Evolutionary conservation across 2,113 vertebrate species (phyloP).

Genomic region (Rhea americana): DNA sequence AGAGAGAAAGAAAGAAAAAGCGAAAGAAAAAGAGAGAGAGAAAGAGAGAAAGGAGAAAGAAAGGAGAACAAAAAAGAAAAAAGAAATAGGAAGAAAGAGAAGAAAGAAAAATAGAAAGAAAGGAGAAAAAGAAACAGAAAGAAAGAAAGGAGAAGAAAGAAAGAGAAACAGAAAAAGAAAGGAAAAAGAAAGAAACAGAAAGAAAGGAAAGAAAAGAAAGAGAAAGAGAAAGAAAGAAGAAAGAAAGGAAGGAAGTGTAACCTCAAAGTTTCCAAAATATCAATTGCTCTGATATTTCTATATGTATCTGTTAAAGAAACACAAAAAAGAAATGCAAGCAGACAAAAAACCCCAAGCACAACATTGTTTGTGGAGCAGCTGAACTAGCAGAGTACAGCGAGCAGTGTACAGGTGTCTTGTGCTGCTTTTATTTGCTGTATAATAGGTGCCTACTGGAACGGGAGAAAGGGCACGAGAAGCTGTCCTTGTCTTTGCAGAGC

Average conservation of each 20-base stretch:
- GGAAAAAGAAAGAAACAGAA: too few species aligned
- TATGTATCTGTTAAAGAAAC: background rate
- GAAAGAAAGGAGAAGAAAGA: too few species aligned
- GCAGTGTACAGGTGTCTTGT: constrained; percentile 36
- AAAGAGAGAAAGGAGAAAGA: background rate
- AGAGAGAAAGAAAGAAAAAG: fast-evolving
- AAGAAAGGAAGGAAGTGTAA: background rate
- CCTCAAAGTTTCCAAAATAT: background rate
- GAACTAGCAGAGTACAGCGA: background rate
- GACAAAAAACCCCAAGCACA: background rate
- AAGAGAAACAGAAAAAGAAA: background rate
- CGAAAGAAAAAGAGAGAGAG: background rate
- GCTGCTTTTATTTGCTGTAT: constrained; percentile 61
- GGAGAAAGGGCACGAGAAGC: constrained; percentile 71
- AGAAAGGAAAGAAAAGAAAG: too few species aligned
- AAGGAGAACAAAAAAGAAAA: too few species aligned
- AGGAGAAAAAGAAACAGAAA: too few species aligned
- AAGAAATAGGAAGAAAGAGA: background rate
- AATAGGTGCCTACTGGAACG: constrained; percentile 67
- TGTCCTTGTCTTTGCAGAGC: constrained; percentile 80
- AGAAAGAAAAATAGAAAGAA: too few species aligned
- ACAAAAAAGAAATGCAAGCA: background rate
- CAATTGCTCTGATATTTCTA: background rate
- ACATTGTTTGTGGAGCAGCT: background rate
- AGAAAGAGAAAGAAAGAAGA: background rate